Evolutionary conservation across 2,113 vertebrate genomes (phyloP).

Genomic region (Phaetusa simplex): DNA sequence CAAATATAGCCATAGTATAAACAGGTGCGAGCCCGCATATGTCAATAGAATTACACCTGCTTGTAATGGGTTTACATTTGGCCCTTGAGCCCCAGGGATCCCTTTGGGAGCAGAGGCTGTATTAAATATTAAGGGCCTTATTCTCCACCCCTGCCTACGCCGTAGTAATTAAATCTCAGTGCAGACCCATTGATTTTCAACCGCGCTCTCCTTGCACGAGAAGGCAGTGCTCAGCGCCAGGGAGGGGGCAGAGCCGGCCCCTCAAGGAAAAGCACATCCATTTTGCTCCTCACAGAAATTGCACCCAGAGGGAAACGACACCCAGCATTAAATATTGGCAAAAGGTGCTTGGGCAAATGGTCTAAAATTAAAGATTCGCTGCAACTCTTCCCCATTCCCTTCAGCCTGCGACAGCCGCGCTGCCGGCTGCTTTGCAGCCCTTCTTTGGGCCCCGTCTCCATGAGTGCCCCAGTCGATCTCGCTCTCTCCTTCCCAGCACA

Average conservation of each 20-base stretch:
- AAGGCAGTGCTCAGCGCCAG: neutral
- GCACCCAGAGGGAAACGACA: neutral
- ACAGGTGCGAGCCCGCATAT: conserved; percentile 16
- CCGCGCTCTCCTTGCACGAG: neutral
- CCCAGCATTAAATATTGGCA: neutral
- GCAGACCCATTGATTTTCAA: conserved; percentile 30
- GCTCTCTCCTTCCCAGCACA: neutral
- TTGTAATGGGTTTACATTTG: conserved; percentile 52
- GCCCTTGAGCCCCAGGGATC: conserved; percentile 27
- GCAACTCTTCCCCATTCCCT: neutral
- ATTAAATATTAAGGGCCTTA: conserved; percentile 65
- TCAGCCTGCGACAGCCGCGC: neutral
- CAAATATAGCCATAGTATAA: neutral
- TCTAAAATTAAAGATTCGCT: neutral
- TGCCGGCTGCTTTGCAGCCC: neutral
- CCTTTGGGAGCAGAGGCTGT: conserved; percentile 8
- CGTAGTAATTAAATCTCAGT: conserved; percentile 44
- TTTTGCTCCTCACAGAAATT: neutral
- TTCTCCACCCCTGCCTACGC: conserved; percentile 24
- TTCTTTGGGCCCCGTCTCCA: neutral
- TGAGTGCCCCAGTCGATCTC: rapidly evolving
- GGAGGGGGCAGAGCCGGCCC: neutral
- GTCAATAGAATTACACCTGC: conserved; percentile 51
- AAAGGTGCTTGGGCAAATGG: neutral
- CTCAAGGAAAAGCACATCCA: neutral